A percentile compares a stretch with the other conserved stretches of the same genome.
phyloP scores from a whole-genome alignment of 92 coral and sea anemone genomes.

The Umimayanthus kanabou region DNA sequence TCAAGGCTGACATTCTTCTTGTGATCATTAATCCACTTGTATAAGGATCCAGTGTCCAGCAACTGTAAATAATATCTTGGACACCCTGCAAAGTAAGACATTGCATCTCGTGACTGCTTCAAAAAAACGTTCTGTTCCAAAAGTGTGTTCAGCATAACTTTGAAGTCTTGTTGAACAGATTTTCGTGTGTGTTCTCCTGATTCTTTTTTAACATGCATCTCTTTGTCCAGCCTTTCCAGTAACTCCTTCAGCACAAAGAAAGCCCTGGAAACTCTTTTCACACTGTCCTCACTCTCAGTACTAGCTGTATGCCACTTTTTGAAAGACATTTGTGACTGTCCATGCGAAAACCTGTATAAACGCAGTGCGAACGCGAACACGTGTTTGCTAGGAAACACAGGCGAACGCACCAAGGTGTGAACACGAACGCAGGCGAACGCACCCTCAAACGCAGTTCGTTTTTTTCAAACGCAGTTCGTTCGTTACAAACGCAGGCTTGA shows the following conservation, averaged over 20 bases:
- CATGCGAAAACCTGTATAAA: too few species aligned
- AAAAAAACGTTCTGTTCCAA: conserved; percentile 51
- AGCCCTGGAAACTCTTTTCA: conserved; percentile 46
- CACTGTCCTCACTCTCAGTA: conserved; percentile 39
- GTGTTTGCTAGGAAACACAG: too few species aligned
- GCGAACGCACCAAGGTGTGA: too few species aligned
- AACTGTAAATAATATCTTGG: conserved; percentile 53
- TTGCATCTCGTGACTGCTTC: conserved; percentile 31
- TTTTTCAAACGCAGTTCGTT: too few species aligned
- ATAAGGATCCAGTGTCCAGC: conserved; percentile 51
- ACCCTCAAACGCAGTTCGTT: too few species aligned
- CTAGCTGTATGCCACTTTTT: too few species aligned
- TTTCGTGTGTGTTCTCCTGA: conserved; percentile 54
- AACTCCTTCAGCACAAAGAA: conserved; percentile 49
- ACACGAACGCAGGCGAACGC: too few species aligned
- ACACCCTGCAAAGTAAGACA: conserved; percentile 51
- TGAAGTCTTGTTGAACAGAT: conserved; percentile 37
- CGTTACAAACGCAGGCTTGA: too few species aligned
- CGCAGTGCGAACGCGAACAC: too few species aligned
- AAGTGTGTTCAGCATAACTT: conserved; percentile 39
- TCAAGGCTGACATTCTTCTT: conserved; percentile 54
- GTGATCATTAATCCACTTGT: conserved; percentile 63
- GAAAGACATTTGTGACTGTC: too few species aligned
- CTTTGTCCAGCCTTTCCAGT: too few species aligned
- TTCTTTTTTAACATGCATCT: conserved; percentile 33